These are phyloP conservation scores for Pomatostomus ruficeps DNA, from an alignment of 2,113 vertebrate genomes.

Conservation along the genomic window DNA sequence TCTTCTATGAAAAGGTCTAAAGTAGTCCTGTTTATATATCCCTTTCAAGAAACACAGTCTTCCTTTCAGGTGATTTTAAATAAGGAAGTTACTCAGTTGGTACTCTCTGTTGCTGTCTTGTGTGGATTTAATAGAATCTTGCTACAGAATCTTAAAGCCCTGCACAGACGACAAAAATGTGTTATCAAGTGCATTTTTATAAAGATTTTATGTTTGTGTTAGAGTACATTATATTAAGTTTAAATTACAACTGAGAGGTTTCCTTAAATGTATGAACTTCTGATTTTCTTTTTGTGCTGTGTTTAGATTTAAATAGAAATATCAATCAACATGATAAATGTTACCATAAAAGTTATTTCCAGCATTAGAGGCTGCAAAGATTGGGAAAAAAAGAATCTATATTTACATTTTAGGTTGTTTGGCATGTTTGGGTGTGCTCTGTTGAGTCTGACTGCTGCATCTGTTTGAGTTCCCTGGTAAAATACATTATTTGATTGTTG, in stretches of 20 bases:
- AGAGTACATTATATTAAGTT: not conserved
- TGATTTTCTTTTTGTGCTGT: not conserved
- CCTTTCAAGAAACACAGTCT: not conserved
- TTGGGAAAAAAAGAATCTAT: rapidly evolving
- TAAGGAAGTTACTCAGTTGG: not conserved
- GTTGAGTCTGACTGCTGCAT: not conserved
- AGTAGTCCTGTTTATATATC: constrained; percentile 34
- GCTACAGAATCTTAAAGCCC: not conserved
- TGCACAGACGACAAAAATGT: not conserved
- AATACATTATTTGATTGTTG: not conserved
- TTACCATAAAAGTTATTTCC: not conserved
- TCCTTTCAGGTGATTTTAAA: not conserved
- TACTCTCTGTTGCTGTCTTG: not conserved
- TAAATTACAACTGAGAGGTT: not conserved
- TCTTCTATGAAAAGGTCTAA: not conserved
- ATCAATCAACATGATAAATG: not conserved
- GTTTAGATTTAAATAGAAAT: not conserved
- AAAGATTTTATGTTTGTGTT: not conserved
- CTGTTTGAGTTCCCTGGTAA: not conserved
- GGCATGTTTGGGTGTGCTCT: not conserved
- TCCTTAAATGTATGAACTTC: not conserved
- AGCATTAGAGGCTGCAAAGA: not conserved
- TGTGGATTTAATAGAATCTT: not conserved
- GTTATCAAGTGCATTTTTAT: not conserved
- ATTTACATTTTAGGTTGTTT: not conserved